Base-by-base conservation (phyloP, 2,888 invertebrate genomes). In the Carterocephalus palaemon region DNA sequence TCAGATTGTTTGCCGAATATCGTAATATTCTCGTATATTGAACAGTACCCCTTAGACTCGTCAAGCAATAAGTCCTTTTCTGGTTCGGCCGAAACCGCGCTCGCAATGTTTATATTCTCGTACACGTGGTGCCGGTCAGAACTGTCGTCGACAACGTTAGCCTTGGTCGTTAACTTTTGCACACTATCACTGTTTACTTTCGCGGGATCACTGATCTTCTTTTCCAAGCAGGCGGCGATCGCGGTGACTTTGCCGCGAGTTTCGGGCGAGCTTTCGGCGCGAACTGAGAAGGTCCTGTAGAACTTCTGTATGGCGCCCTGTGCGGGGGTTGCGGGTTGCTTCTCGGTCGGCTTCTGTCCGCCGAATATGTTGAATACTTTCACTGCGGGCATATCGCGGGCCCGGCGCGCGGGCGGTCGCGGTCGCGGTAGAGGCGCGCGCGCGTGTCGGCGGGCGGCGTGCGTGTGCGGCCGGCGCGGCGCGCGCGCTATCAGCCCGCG, bases 311-410 rank as follows among this genome's bases (percentile, higher is more conserved):
- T 70, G 23, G 85, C 76, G 64, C 73, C 72, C 48, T 70, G 68
- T 49, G 76, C 58, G 70, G 76, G 70, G 67, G 76, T 58, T 59
- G 75, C 49, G 51, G 70, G 57, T 57, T 77, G 80, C 60, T 82
- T 84, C 69, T 84, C 84, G 74, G 80, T 65, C 71, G 84, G 78
- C 80, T 84, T 85, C 81, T 85, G 85, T 64, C 80, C 82, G 72
- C 85, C 86, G 78, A 86, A 86, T 85, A 86, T 82, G 68, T 77
- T 82, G 69, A 85, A 84, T 69, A 85, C 86, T 84, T 86, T 86
- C 84, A 85, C 86, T 82, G 82, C 84, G 85, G 86, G 86, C 85
- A 85, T 86, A 61, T 70, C 84, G 82, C 82, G 82, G 70, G 69
- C 76, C 79, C 82, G 78, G 68, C 71, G 57, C 71, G 71, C 67